Evolutionary conservation across 2,797 vertebrate genomes (phyloP).

Genomic region (Acipenser ruthenus): DNA sequence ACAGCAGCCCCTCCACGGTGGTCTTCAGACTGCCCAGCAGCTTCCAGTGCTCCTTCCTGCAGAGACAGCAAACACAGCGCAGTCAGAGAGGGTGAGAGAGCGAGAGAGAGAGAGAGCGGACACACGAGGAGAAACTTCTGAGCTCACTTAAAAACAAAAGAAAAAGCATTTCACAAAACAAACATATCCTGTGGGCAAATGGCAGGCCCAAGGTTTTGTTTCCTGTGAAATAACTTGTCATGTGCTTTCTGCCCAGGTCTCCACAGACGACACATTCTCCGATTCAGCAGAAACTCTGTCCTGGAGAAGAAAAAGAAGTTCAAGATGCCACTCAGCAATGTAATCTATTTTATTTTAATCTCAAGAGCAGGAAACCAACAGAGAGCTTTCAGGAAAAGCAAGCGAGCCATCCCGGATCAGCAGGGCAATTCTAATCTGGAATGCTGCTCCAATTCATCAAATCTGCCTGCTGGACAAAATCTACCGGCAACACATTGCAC

Average conservation of each 20-base stretch:
- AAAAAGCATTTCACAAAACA: neutral
- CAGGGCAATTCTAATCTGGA: too few relatives aligned
- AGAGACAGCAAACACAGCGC: neutral
- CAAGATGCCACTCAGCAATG: too few relatives aligned
- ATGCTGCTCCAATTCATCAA: too few relatives aligned
- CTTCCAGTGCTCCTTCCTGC: constrained; percentile 87
- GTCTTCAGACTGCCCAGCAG: constrained; percentile 88
- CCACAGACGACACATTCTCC: neutral
- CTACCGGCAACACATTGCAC: too few relatives aligned
- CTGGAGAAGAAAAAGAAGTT: neutral
- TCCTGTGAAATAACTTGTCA: constrained; percentile 21
- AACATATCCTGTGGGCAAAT: neutral
- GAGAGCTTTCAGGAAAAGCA: too few relatives aligned
- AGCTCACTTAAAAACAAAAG: constrained; percentile 6
- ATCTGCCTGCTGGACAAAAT: too few relatives aligned
- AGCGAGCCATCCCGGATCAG: too few relatives aligned
- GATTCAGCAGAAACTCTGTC: neutral
- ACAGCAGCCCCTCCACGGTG: constrained; percentile 89
- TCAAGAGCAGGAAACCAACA: too few relatives aligned
- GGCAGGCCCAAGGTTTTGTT: constrained; percentile 3
- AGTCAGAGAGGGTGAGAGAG: neutral
- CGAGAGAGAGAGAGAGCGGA: neutral
- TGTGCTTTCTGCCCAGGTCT: constrained; percentile 5
- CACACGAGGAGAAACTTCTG: neutral
- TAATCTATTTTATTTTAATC: too few relatives aligned